Evolutionary conservation across 2,888 invertebrate genomes (phyloP).

Genomic region (Yponomeuta sedellus): DNA sequence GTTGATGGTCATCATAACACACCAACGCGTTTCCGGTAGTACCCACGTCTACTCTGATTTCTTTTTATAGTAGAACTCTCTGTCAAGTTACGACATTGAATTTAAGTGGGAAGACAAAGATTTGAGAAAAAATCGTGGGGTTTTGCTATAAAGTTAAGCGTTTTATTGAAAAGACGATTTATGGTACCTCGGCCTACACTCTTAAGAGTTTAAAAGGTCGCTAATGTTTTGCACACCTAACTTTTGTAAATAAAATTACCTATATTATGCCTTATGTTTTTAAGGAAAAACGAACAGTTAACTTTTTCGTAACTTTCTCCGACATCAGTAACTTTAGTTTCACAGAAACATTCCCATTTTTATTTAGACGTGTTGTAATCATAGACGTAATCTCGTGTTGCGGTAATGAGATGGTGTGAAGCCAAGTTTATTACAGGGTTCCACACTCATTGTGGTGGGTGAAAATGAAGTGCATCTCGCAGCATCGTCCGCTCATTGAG

Average conservation of each 20-base stretch:
- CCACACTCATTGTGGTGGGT: not conserved
- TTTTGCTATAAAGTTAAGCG: constrained; percentile 12
- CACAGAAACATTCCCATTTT: not conserved
- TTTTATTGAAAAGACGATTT: not conserved
- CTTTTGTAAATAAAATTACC: too few relatives aligned
- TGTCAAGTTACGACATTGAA: constrained; percentile 3
- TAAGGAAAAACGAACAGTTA: too few relatives aligned
- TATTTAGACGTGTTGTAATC: not conserved
- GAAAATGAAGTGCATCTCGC: not conserved
- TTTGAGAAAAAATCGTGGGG: not conserved
- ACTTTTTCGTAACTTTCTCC: not conserved
- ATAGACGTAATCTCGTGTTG: not conserved
- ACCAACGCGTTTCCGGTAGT: constrained; percentile 37
- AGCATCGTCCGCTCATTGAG: not conserved
- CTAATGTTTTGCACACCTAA: too few relatives aligned
- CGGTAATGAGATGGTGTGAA: not conserved
- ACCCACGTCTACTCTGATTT: constrained; percentile 24
- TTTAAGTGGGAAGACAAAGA: not conserved
- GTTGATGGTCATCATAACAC: constrained; percentile 26
- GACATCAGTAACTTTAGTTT: not conserved
- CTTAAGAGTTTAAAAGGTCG: not conserved
- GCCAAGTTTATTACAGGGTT: not conserved
- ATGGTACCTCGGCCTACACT: not conserved
- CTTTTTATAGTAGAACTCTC: constrained; percentile 1
- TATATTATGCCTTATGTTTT: too few relatives aligned